A percentile compares a stretch with the other conserved stretches of the same genome.
These are phyloP conservation scores for Blastobasis adustella DNA, from an alignment of 2,888 invertebrate species.

Conservation along the genomic window DNA sequence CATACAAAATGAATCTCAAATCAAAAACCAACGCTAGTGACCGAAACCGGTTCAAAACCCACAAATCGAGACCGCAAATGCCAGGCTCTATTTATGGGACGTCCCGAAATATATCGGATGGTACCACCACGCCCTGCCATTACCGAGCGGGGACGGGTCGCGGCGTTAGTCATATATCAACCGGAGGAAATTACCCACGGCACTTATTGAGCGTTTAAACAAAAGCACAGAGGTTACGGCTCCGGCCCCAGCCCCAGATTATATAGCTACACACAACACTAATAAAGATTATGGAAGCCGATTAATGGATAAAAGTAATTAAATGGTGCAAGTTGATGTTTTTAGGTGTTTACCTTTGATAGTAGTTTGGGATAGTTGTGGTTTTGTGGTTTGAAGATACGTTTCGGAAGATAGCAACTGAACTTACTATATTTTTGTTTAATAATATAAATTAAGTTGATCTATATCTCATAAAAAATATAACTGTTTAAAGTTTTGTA, in stretches of 20 bases:
- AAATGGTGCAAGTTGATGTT: too few relatives aligned
- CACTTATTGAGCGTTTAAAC: slow-evolving; percentile 39
- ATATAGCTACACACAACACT: not conserved
- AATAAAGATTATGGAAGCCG: slow-evolving; percentile 5
- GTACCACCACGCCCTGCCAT: slow-evolving; percentile 40
- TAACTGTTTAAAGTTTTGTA: too few relatives aligned
- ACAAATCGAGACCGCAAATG: too few relatives aligned
- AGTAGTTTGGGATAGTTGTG: too few relatives aligned
- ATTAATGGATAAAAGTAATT: not conserved
- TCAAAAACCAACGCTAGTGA: too few relatives aligned
- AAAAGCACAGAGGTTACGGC: slow-evolving; percentile 31
- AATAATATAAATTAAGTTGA: not conserved
- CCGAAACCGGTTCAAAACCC: too few relatives aligned
- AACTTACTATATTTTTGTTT: too few relatives aligned
- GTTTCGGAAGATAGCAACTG: not conserved
- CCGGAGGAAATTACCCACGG: slow-evolving; percentile 35
- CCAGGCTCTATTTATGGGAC: slow-evolving; percentile 24
- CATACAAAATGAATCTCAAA: too few relatives aligned
- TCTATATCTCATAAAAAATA: too few relatives aligned
- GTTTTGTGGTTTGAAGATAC: not conserved
- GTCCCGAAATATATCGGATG: slow-evolving; percentile 33
- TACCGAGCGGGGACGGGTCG: slow-evolving; percentile 31
- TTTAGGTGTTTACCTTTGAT: too few relatives aligned
- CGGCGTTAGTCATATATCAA: slow-evolving; percentile 13
- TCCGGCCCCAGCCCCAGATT: slow-evolving; percentile 9